Percentiles rank a stretch among this genome's conserved stretches.
Evolutionary conservation across 2,888 invertebrate genomes (phyloP).

Genomic region (Acleris cristana): DNA sequence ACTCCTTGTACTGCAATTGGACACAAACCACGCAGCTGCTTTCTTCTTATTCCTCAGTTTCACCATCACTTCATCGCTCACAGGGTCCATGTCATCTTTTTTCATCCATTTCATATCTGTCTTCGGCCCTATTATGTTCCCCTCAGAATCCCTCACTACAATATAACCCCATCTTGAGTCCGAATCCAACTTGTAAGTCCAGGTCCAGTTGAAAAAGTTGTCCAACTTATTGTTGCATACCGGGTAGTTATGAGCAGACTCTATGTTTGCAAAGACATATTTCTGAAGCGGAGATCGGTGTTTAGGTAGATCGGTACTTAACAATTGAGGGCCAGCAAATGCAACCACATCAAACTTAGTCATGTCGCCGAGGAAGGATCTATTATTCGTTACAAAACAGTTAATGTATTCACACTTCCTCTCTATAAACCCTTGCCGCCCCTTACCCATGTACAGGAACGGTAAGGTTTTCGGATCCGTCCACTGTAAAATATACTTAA

Average conservation of each 20-base stretch:
- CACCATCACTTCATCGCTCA: slow-evolving; percentile 45
- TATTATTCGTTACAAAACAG: slow-evolving; percentile 61
- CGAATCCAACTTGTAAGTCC: slow-evolving; percentile 66
- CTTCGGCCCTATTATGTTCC: slow-evolving; percentile 60
- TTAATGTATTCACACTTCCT: slow-evolving; percentile 60
- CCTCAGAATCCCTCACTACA: slow-evolving; percentile 55
- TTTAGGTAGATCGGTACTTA: no score
- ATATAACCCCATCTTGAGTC: slow-evolving; percentile 68
- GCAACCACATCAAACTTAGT: slow-evolving; percentile 62
- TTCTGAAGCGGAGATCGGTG: slow-evolving; percentile 59
- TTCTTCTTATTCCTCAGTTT: slow-evolving; percentile 46
- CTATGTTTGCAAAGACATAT: slow-evolving; percentile 63
- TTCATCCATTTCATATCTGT: slow-evolving; percentile 62
- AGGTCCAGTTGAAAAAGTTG: slow-evolving; percentile 71
- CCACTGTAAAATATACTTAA: slow-evolving; percentile 60
- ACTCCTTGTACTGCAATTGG: slow-evolving; percentile 55
- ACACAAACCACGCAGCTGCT: slow-evolving; percentile 63
- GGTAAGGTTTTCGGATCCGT: slow-evolving; percentile 49
- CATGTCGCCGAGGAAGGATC: slow-evolving; percentile 47
- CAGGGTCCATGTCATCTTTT: slow-evolving; percentile 51
- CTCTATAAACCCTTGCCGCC: slow-evolving; percentile 51
- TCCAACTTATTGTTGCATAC: slow-evolving; percentile 54
- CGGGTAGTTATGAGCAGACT: slow-evolving; percentile 64
- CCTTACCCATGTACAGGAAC: slow-evolving; percentile 52
- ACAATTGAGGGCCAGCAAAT: slow-evolving; percentile 60